Conservation (phyloP, 2,888 invertebrate species). For the Helleia helle region DNA sequence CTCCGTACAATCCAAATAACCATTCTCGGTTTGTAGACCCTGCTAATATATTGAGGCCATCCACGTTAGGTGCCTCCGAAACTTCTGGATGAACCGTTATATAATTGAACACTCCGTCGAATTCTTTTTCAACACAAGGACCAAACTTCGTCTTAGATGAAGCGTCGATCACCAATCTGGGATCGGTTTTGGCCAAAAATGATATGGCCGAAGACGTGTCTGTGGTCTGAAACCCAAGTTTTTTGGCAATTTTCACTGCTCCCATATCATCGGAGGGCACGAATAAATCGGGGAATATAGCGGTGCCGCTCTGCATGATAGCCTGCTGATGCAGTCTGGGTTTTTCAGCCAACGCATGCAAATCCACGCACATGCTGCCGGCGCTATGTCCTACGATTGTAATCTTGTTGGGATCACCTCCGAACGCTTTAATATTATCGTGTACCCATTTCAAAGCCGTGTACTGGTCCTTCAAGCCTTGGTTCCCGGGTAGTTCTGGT, state of each 20-base stretch:
- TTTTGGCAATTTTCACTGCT: neutral
- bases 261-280: neutral
- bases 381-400: constrained; percentile 7
- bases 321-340: constrained; percentile 1
- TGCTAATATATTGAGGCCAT: constrained; percentile 1
- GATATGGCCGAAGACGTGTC: neutral
- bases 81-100: constrained; percentile 1
- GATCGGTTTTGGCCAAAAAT: neutral
- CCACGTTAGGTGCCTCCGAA: neutral
- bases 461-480: constrained; percentile 30
- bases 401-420: constrained; percentile 23
- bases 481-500: constrained; percentile 32
- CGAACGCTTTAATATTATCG: constrained; percentile 27
- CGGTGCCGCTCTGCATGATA: constrained; percentile 1
- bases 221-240: neutral
- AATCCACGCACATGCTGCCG: constrained; percentile 9
- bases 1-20: constrained; percentile 2
- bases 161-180: neutral
- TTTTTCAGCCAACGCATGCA: neutral
- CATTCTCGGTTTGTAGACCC: neutral
- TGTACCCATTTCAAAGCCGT: constrained; percentile 28
- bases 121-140: neutral
- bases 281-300: neutral
- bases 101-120: neutral
- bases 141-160: neutral